phyloP scores from a whole-genome alignment of 2,888 invertebrate genomes.

The Standfussiana lucernea region DNA sequence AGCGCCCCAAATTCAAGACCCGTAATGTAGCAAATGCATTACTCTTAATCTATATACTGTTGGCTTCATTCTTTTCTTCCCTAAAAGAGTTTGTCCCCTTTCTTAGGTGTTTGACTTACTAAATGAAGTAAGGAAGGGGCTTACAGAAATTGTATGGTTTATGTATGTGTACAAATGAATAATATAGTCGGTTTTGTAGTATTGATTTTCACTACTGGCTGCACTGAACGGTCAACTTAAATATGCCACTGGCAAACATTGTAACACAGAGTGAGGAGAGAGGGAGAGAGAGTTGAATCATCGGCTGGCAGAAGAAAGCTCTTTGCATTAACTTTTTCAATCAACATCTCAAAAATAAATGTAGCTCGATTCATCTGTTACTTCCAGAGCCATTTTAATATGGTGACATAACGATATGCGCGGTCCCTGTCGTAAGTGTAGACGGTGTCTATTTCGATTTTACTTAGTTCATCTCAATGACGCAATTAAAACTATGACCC shows the following conservation, averaged over 20 bases:
- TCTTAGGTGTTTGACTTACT: constrained; percentile 32
- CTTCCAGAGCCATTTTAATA: neutral
- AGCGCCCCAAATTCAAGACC: constrained; percentile 61
- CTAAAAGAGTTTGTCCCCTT: constrained; percentile 41
- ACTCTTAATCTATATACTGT: constrained; percentile 64
- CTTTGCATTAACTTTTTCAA: neutral
- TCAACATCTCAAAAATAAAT: neutral
- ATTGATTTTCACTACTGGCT: neutral
- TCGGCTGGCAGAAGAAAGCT: neutral
- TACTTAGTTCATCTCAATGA: neutral
- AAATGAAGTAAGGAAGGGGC: neutral
- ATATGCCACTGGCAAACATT: neutral
- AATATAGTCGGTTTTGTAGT: neutral
- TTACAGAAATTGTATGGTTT: neutral
- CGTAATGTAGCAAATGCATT: constrained; percentile 69
- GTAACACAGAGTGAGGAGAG: neutral
- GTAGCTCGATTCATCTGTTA: neutral
- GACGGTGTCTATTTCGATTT: neutral
- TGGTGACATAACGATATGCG: neutral
- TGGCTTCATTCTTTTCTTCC: constrained; percentile 51
- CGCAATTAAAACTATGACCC: neutral
- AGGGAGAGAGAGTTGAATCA: neutral
- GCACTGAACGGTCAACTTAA: neutral
- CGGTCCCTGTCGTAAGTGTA: neutral
- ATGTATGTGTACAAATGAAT: neutral